These are phyloP conservation scores for Tridacna gigas DNA, from an alignment of 2,888 invertebrate genomes.

Conservation along the genomic window DNA sequence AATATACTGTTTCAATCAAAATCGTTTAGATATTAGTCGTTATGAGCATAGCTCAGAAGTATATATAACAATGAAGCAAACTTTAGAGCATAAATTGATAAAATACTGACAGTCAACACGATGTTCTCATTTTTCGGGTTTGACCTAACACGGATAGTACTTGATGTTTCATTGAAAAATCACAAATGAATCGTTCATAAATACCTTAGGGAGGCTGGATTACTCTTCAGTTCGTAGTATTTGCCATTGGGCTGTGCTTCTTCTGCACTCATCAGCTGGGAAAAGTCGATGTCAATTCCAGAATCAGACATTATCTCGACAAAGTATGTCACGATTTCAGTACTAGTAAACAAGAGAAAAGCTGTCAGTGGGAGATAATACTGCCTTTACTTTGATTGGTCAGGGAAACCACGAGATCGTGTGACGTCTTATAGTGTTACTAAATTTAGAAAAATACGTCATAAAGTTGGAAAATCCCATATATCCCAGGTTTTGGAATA, in stretches of 20 bases:
- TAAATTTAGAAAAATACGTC: slow-evolving; percentile 42
- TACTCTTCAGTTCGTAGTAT: slow-evolving; percentile 76
- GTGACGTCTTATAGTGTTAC: slow-evolving; percentile 24
- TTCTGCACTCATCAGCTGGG: slow-evolving; percentile 56
- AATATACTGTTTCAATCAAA: too few species aligned
- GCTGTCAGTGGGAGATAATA: slow-evolving; percentile 22
- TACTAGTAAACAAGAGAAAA: slow-evolving; percentile 4
- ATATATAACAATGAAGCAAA: too few species aligned
- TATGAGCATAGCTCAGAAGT: too few species aligned
- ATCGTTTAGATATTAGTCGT: too few species aligned
- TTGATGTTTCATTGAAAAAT: too few species aligned
- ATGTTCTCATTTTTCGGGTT: slow-evolving; percentile 18
- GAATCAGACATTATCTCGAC: slow-evolving; percentile 73
- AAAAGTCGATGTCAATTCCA: slow-evolving; percentile 73
- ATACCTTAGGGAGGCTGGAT: slow-evolving; percentile 43
- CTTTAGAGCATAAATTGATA: not conserved
- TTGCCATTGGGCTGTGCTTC: slow-evolving; percentile 51
- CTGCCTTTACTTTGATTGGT: slow-evolving; percentile 9
- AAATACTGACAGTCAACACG: not conserved
- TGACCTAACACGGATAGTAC: not conserved
- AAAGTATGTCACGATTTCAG: not conserved
- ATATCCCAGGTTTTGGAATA: not conserved
- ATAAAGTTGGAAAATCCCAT: slow-evolving; percentile 47
- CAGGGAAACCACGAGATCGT: slow-evolving; percentile 14
- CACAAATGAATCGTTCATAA: not conserved